Conservation (phyloP, 2,113 vertebrate genomes). For the Pelobates fuscus region DNA sequence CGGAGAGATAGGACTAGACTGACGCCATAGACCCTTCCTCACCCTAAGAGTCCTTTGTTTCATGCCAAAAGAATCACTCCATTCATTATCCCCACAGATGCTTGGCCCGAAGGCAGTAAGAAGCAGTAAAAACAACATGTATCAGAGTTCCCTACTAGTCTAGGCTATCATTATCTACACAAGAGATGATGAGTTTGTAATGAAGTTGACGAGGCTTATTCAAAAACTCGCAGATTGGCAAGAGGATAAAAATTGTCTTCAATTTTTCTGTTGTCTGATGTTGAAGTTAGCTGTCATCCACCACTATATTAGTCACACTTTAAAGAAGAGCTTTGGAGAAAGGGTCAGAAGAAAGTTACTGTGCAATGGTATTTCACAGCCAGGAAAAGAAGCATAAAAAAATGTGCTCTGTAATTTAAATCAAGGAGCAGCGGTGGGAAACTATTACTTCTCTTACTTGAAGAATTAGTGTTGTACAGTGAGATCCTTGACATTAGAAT, state of each 20-base stretch:
- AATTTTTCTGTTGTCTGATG: conserved; percentile 87
- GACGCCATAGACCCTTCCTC: conserved; percentile 80
- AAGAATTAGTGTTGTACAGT: conserved; percentile 73
- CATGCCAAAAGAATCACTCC: conserved; percentile 84
- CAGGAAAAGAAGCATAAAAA: conserved; percentile 80
- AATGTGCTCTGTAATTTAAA: conserved; percentile 86
- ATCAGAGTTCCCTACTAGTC: conserved; percentile 77
- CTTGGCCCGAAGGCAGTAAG: conserved; percentile 80
- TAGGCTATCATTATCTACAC: conserved; percentile 86
- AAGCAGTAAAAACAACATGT: conserved; percentile 86
- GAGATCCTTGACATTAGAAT: conserved; percentile 74
- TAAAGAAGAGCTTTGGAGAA: conserved; percentile 81
- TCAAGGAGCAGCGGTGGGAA: conserved; percentile 81
- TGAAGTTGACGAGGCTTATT: conserved; percentile 88
- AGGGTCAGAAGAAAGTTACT: conserved; percentile 83
- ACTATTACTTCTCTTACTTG: conserved; percentile 75
- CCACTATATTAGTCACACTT: conserved; percentile 83
- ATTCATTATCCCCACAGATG: conserved; percentile 89
- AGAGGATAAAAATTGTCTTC: conserved; percentile 86
- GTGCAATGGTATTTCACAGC: conserved; percentile 85
- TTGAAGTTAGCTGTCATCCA: conserved; percentile 83
- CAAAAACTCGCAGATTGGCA: conserved; percentile 80
- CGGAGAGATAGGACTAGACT: conserved; percentile 74
- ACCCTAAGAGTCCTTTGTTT: conserved; percentile 86
- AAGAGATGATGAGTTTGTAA: conserved; percentile 88